These are phyloP conservation scores for Drosophila emarginata DNA, from an alignment of 2,888 invertebrate species.

Conservation along the genomic window DNA sequence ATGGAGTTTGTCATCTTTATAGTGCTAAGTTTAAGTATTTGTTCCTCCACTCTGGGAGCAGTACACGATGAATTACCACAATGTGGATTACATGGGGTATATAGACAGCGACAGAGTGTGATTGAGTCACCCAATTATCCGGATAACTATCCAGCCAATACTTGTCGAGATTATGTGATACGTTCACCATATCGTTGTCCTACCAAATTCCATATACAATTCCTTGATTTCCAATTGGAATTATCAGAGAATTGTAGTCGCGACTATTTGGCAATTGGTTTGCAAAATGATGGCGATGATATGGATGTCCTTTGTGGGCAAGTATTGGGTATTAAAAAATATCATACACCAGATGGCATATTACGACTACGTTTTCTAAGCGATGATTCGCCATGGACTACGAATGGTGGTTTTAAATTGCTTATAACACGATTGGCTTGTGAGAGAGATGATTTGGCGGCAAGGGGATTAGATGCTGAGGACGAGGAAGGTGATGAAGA, in stretches of 20 bases:
- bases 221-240: conserved; percentile 84
- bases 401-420: conserved; percentile 83
- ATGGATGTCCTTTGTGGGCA: conserved; percentile 84
- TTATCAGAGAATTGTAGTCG: conserved; percentile 83
- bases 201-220: conserved; percentile 84
- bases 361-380: conserved; percentile 83
- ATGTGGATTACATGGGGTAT: conserved; percentile 81
- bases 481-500: conserved; percentile 58
- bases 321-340: conserved; percentile 83
- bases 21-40: conserved; percentile 15
- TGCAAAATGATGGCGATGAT: conserved; percentile 76
- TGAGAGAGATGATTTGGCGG: conserved; percentile 67
- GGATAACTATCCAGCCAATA: conserved; percentile 81
- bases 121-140: conserved; percentile 84
- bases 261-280: conserved; percentile 84
- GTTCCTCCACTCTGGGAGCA: conserved; percentile 23
- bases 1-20: conserved; percentile 6
- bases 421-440: conserved; percentile 84
- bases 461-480: conserved; percentile 45
- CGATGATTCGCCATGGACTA: conserved; percentile 78
- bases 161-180: conserved; percentile 83
- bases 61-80: conserved; percentile 77
- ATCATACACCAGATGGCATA: conserved; percentile 83
- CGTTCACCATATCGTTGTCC: conserved; percentile 83
- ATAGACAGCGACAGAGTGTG: conserved; percentile 83